Conservation (phyloP, 2,888 invertebrate genomes). For the Ormyrus thymus region DNA sequence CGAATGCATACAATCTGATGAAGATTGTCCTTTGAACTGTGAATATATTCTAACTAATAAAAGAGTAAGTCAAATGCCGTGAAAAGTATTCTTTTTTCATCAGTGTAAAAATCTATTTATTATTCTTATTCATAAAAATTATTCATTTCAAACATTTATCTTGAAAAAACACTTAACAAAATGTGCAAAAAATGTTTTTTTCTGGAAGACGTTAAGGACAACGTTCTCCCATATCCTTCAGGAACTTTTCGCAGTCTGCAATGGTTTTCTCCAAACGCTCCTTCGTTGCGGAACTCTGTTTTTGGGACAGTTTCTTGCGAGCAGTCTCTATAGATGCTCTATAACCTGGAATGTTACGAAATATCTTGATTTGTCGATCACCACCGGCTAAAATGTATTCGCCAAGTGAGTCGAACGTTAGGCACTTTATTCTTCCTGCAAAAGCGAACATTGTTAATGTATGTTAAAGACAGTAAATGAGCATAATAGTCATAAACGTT, state of each 20-base stretch:
- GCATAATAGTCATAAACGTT: neutral
- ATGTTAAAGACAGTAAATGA: neutral
- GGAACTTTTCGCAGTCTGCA: constrained; percentile 77
- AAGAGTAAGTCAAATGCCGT: constrained; percentile 36
- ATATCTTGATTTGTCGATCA: constrained; percentile 85
- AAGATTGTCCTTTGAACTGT: constrained; percentile 58
- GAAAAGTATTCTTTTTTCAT: constrained; percentile 31
- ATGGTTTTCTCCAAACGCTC: constrained; percentile 85
- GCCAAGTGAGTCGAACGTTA: constrained; percentile 86
- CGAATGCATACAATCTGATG: constrained; percentile 62
- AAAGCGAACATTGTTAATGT: constrained; percentile 21
- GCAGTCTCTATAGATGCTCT: constrained; percentile 76
- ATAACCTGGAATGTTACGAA: constrained; percentile 87
- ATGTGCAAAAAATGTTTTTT: constrained; percentile 38
- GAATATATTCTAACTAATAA: constrained; percentile 45
- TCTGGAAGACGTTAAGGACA: constrained; percentile 59
- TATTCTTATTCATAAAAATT: constrained; percentile 45
- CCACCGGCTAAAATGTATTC: constrained; percentile 85
- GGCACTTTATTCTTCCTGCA: constrained; percentile 81
- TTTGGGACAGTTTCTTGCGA: constrained; percentile 77
- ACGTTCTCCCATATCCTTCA: constrained; percentile 68
- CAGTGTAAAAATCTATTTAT: constrained; percentile 50
- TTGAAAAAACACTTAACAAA: constrained; percentile 48
- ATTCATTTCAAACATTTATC: constrained; percentile 52
- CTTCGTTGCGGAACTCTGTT: constrained; percentile 83